Evolutionary conservation across 35 echinoderm and acorn worm genomes (phyloP).

Genomic region (Ptychodera flava): DNA sequence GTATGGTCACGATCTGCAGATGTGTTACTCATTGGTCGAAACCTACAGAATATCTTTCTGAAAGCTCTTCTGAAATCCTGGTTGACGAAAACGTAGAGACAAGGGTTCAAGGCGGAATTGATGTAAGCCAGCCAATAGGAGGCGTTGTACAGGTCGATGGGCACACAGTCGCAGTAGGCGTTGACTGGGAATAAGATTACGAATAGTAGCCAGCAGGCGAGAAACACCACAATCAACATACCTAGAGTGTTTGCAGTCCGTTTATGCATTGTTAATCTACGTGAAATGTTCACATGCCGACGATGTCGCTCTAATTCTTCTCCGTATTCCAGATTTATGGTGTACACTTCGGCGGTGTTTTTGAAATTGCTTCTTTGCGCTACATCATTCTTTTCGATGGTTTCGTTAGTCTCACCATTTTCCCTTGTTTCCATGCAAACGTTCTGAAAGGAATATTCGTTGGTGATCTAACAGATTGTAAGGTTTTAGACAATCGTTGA

Average conservation of each 20-base stretch:
- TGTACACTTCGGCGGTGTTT: not conserved
- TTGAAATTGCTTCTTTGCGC: too few relatives aligned
- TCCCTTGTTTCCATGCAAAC: not conserved
- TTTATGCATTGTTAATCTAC: conserved; percentile 9
- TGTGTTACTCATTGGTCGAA: too few relatives aligned
- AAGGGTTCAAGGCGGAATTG: conserved; percentile 46
- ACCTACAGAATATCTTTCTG: conserved; percentile 4
- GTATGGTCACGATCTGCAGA: too few relatives aligned
- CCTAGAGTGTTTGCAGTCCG: conserved; percentile 46
- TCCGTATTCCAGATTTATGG: not conserved
- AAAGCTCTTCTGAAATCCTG: conserved; percentile 51
- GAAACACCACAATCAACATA: conserved; percentile 34
- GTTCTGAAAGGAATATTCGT: not conserved
- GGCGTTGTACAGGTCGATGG: conserved; percentile 27
- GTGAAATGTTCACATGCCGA: not conserved
- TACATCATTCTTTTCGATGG: not conserved
- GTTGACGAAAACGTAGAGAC: conserved; percentile 45
- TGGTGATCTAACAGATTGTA: not conserved
- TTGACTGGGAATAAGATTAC: conserved; percentile 44
- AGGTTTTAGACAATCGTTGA: not conserved
- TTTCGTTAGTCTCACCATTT: not conserved
- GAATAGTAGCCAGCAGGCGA: conserved; percentile 46
- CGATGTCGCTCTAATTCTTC: conserved; percentile 3
- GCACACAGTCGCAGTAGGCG: conserved; percentile 31
- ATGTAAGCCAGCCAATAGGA: conserved; percentile 57